These are phyloP conservation scores for Zaprionus tsacasi DNA, from an alignment of 1,140 invertebrate genomes.

Conservation along the genomic window DNA sequence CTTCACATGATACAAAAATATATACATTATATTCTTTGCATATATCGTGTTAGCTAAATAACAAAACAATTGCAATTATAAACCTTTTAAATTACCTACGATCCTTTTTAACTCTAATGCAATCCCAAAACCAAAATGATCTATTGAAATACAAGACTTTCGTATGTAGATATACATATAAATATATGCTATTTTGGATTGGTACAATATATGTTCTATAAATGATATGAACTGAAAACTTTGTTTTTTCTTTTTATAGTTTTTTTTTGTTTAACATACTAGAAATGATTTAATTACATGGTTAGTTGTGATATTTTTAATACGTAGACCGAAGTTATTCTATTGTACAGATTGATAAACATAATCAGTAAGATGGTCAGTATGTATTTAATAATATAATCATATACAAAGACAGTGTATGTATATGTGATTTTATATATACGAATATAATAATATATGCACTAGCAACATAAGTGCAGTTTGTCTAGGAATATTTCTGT, in stretches of 20 bases:
- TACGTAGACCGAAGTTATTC: slow-evolving; percentile 55
- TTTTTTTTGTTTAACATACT: not conserved
- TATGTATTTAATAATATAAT: slow-evolving; percentile 49
- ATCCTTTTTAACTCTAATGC: slow-evolving; percentile 26
- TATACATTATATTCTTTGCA: slow-evolving; percentile 56
- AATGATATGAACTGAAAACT: slow-evolving; percentile 45
- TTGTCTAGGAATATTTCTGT: slow-evolving; percentile 25
- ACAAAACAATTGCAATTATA: slow-evolving; percentile 43
- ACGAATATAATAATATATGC: slow-evolving; percentile 20
- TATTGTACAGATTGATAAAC: slow-evolving; percentile 59
- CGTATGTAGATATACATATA: slow-evolving; percentile 16
- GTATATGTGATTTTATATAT: slow-evolving; percentile 45
- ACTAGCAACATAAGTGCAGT: slow-evolving; percentile 6
- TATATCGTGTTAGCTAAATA: slow-evolving; percentile 42
- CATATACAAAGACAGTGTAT: slow-evolving; percentile 24
- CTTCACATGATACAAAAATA: slow-evolving; percentile 68
- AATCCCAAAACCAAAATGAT: slow-evolving; percentile 50
- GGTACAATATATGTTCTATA: slow-evolving; percentile 18
- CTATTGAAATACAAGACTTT: slow-evolving; percentile 42
- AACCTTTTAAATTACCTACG: slow-evolving; percentile 38
- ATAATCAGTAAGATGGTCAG: slow-evolving; percentile 55
- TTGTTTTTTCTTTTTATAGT: not conserved
- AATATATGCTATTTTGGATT: slow-evolving; percentile 15
- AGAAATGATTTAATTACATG: slow-evolving; percentile 29
- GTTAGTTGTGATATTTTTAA: slow-evolving; percentile 26